Conservation (phyloP, 2,888 invertebrate genomes). For the Acleris holmiana region DNA sequence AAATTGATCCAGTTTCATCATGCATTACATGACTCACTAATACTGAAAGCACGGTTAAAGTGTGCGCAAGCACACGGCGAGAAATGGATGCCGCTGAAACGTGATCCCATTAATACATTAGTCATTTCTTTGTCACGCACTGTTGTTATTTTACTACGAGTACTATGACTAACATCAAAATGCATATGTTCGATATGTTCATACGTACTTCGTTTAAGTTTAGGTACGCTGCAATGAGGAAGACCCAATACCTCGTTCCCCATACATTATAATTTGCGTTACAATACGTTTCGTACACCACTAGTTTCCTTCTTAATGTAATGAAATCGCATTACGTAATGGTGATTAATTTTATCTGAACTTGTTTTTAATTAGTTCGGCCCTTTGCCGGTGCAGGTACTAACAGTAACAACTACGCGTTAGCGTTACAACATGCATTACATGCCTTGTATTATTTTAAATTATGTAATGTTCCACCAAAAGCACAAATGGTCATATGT, state of each 20-base stretch:
- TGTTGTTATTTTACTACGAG: slow-evolving; percentile 9
- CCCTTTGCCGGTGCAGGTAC: slow-evolving; percentile 12
- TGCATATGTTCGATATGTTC: background rate
- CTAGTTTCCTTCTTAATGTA: background rate
- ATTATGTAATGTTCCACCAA: too few species aligned
- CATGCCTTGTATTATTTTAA: background rate
- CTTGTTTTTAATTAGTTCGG: slow-evolving; percentile 26
- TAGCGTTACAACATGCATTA: slow-evolving; percentile 15
- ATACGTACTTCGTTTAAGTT: slow-evolving; percentile 4
- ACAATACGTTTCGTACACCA: background rate
- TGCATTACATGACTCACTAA: background rate
- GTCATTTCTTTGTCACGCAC: slow-evolving; percentile 34
- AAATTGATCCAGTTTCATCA: slow-evolving; percentile 7
- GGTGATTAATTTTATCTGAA: slow-evolving; percentile 17
- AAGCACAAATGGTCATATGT: too few species aligned
- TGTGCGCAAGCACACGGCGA: slow-evolving; percentile 2
- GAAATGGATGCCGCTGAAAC: slow-evolving; percentile 29
- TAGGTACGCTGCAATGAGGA: slow-evolving; percentile 8
- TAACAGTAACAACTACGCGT: slow-evolving; percentile 16
- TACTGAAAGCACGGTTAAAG: slow-evolving; percentile 22
- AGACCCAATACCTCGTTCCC: slow-evolving; percentile 3
- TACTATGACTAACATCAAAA: slow-evolving; percentile 23
- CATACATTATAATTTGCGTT: background rate
- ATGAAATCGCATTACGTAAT: slow-evolving; percentile 13
- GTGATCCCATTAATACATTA: slow-evolving; percentile 29